Evolutionary conservation across 1,140 invertebrate species (phyloP), one percentile per base, ranked within the genome.

Genomic region (Bilobella aurantiaca): DNA sequence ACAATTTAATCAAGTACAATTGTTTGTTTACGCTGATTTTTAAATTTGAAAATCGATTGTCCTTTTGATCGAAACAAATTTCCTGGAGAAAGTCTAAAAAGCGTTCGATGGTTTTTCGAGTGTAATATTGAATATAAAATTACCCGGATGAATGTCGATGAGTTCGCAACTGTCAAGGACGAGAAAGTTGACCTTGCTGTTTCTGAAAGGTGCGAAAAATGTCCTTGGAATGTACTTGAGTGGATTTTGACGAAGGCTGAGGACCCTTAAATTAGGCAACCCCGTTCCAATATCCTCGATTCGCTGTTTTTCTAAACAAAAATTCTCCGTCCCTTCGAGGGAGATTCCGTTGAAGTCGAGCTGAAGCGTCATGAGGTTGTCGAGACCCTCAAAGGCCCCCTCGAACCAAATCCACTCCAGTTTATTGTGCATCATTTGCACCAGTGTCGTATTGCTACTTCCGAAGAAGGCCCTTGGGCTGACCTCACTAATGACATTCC

Each of bases 241-340:
- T 25, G 69, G 69, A 58, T 71, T 71, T 0, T 58, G 16, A 1
- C 46, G 47, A n/a, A 71, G 28, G 16, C 3, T 21, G 2, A 71
- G 34, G 1, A 28, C 1, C 0, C 28, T 2, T 3, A 71, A 31
- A 16, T 47, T 58, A 2, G 64, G 66, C 5, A 70, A 49, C 1
- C 65, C 60, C 8, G 29, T 0, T 8, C 3, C 18, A 28, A 69
- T 69, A 2, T 65, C 49, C 0, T 62, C 31, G 29, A 61, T n/a
- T 14, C n/a, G 16, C 46, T 5, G 14, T 21, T 53, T 49, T 28
- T 16, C 46, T 18, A 56, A 25, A 27, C 64, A 64, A 49, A 27
- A 30, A 42, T 46, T 37, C 32, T 49, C 57, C 1, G 63, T 25
- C 8, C 30, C 25, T n/a, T 23, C 21, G 8, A 25, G 12, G n/a